phyloP scores from a whole-genome alignment of 2,113 vertebrate genomes.

The Oreochromis spilurus region DNA sequence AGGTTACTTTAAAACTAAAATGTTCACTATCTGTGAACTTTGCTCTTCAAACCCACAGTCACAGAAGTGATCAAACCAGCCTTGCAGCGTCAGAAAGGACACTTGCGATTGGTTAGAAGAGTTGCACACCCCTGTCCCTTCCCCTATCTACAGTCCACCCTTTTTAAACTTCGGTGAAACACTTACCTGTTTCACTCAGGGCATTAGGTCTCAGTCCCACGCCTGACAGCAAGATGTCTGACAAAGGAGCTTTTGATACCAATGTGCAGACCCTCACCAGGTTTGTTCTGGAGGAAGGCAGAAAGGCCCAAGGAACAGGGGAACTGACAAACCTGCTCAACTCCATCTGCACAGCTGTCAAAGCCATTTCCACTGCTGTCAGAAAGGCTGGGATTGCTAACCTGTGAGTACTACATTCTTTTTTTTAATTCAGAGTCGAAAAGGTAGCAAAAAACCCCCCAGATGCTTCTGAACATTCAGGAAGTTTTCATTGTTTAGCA shows the following conservation, averaged over 20 bases:
- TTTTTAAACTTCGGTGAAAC: slow-evolving; percentile 21
- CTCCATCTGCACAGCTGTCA: slow-evolving; percentile 88
- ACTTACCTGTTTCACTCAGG: not conserved
- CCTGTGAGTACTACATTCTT: slow-evolving; percentile 73
- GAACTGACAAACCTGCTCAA: slow-evolving; percentile 93
- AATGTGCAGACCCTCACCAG: slow-evolving; percentile 89
- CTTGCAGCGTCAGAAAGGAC: not conserved
- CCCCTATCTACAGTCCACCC: slow-evolving; percentile 22
- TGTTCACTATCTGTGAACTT: slow-evolving; percentile 58
- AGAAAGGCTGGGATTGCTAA: slow-evolving; percentile 94
- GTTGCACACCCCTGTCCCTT: slow-evolving; percentile 51
- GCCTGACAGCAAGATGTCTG: slow-evolving; percentile 76
- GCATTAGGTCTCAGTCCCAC: not conserved
- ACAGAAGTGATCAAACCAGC: slow-evolving; percentile 21
- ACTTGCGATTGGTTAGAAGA: slow-evolving; percentile 51
- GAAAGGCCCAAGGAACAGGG: slow-evolving; percentile 83
- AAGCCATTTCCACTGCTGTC: slow-evolving; percentile 93
- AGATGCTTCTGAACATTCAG: not conserved
- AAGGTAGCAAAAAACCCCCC: not conserved
- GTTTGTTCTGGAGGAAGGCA: slow-evolving; percentile 91
- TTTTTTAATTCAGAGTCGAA: not conserved
- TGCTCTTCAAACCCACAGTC: slow-evolving; percentile 25
- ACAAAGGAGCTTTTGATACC: slow-evolving; percentile 84
- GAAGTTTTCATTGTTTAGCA: not conserved
- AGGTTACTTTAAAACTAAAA: not conserved